Percentiles rank a stretch among this genome's conserved stretches.
Conservation (phyloP, 2,113 vertebrate genomes). For the Balaeniceps rex region DNA sequence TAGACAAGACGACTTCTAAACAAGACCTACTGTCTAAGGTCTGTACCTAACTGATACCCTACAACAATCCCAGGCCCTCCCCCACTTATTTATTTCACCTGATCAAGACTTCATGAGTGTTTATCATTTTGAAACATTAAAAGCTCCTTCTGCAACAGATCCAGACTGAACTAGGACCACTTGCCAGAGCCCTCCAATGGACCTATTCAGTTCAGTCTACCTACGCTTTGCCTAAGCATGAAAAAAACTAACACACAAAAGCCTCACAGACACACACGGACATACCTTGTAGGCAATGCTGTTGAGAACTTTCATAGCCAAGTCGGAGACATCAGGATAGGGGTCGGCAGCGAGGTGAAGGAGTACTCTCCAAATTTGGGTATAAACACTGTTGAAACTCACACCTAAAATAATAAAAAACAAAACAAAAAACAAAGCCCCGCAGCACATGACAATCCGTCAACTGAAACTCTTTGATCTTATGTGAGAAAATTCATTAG, state of each 20-base stretch:
- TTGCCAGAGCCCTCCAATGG: background rate
- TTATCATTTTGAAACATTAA: background rate
- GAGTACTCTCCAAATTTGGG: constrained; percentile 96
- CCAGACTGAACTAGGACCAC: background rate
- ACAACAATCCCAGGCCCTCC: background rate
- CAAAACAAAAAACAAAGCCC: background rate
- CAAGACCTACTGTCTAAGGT: background rate
- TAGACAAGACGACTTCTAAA: constrained; percentile 19
- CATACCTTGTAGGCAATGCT: constrained; percentile 94
- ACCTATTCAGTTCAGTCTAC: background rate
- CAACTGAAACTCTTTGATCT: background rate
- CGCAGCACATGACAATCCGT: background rate
- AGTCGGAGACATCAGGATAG: constrained; percentile 92
- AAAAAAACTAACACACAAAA: background rate
- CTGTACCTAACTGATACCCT: background rate
- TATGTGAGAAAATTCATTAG: constrained; percentile 54
- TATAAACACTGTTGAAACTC: constrained; percentile 98
- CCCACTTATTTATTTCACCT: background rate
- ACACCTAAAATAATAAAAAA: constrained; percentile 77
- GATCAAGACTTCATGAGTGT: background rate
- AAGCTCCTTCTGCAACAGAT: background rate
- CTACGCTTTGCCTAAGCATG: background rate
- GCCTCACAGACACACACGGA: background rate
- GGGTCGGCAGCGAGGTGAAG: constrained; percentile 94
- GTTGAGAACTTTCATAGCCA: constrained; percentile 98